Evolutionary conservation across 2,113 vertebrate species (phyloP), one percentile per base, ranked within the genome.

Genomic region (Pavo muticus): DNA sequence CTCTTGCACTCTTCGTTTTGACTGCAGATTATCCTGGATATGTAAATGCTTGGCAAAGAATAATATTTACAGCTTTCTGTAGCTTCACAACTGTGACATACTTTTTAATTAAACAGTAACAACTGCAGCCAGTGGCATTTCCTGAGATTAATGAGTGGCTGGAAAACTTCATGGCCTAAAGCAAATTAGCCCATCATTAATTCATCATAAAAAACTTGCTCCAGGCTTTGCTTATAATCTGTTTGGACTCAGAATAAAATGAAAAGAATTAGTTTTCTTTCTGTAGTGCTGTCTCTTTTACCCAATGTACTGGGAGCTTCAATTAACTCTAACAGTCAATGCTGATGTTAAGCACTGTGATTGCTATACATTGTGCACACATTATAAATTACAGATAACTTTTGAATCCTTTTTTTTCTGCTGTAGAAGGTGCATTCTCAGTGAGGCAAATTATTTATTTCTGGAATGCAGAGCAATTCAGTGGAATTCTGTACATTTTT

Each of bases 141-240:
- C 67, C 72, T 63, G 63, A 82, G 82, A 97, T 95, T 95, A 95
- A 95, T 93, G 84, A 92, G 61, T 57, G 64, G 14, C 32, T 96
- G 71, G 61, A 61, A 96, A 95, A 87, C 20, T 60, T 63, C 70
- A 45, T 42, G 57, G 73, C 93, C 84, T 68, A 63, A 85, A 86
- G 95, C 56, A 93, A 91, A 91, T 90, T 93, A 92, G 30, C 21
- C 71, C 84, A 47, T 95, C 82, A 94, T 95, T 96, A 96, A 93
- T 95, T 94, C 95, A 80, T 91, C 73, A 95, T 75, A 83, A 96
- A 89, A 93, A 78, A 48, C 27, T 84, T 91, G 73, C 84, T 86
- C 59, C 81, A 24, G 67, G 87, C 70, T 93, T 93, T 90, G 70
- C 61, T 84, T 97, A 50, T 90, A 92, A 94, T 94, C 88, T 94